Percentiles rank a stretch among this genome's conserved stretches.
Evolutionary conservation across 2,113 vertebrate species (phyloP).

Genomic region (Pedionomus torquatus): DNA sequence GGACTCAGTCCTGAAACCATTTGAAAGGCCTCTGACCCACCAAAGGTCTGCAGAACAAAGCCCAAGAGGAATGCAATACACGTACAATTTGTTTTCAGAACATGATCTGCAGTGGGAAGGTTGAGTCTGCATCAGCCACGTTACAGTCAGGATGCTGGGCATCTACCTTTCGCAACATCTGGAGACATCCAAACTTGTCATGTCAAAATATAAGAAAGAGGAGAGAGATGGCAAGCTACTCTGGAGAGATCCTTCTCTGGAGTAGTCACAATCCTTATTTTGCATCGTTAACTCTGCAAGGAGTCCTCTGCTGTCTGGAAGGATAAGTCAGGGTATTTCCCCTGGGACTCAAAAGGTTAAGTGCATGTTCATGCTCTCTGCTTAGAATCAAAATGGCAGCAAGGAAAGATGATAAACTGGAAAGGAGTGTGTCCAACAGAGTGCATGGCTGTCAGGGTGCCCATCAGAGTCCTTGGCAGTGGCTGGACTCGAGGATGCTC

Average conservation of each 20-base stretch:
- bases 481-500: not conserved
- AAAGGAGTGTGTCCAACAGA: not conserved
- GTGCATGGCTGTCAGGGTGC: not conserved
- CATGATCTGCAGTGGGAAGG: not conserved
- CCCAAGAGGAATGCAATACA: not conserved
- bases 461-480: not conserved
- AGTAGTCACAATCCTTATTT: not conserved
- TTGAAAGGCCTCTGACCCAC: not conserved
- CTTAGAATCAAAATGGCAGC: not conserved
- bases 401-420: not conserved
- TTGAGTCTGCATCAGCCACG: not conserved
- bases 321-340: not conserved
- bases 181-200: not conserved
- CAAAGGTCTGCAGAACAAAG: not conserved
- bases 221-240: not conserved
- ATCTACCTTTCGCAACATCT: not conserved
- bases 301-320: not conserved
- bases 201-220: not conserved
- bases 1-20: not conserved
- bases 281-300: not conserved
- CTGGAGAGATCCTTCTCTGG: not conserved
- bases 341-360: not conserved
- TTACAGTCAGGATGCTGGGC: not conserved
- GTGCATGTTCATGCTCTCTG: not conserved
- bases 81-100: not conserved